A percentile compares a stretch with the other conserved stretches of the same genome.
Conservation (phyloP, 2,888 invertebrate species). For the Melieria omissa region DNA sequence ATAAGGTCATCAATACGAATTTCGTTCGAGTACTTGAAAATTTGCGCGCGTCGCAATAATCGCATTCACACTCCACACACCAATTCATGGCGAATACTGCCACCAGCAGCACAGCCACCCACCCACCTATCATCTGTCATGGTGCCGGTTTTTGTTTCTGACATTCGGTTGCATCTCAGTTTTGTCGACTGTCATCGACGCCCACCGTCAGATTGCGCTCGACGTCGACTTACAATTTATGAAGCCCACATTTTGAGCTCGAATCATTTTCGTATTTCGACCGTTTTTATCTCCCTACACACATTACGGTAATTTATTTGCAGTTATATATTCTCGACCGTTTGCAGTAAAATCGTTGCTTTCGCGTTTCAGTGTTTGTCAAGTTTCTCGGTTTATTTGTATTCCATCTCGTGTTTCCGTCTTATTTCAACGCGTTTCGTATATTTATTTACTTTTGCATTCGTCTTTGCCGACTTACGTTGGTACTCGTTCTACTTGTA, state of each 20-base stretch:
- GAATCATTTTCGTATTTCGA: background rate
- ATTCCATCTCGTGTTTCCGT: no score
- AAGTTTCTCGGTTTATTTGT: no score
- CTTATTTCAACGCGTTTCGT: background rate
- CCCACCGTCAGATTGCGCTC: background rate
- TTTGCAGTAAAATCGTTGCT: background rate
- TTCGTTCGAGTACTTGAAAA: no score
- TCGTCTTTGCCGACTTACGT: background rate
- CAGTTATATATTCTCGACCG: background rate
- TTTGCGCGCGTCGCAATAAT: no score
- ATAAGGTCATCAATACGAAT: no score
- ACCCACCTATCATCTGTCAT: no score
- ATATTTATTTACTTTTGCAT: background rate
- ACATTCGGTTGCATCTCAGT: background rate
- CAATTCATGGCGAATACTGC: no score
- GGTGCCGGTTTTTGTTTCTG: no score
- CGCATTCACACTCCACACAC: no score
- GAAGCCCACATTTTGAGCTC: background rate
- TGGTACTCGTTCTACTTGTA: background rate
- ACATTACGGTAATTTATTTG: conserved; percentile 7
- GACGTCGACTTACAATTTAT: background rate
- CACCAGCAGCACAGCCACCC: no score
- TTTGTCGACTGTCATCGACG: background rate
- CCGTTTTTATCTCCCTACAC: background rate
- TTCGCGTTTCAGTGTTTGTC: no score